These are phyloP conservation scores for Liparis tanakae DNA, from an alignment of 2,797 vertebrate species.

Conservation along the genomic window DNA sequence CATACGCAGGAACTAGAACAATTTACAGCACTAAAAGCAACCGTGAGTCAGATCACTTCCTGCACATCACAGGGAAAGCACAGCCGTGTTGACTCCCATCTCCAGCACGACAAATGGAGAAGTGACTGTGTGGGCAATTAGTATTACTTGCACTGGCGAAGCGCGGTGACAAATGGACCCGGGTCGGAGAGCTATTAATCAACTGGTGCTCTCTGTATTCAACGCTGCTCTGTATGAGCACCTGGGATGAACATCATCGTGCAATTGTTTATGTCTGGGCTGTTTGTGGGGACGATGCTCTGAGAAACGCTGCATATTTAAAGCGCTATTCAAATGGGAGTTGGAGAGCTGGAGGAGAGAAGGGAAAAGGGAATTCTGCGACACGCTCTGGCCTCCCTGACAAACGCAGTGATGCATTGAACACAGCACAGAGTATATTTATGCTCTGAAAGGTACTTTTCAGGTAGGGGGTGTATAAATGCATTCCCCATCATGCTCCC, in stretches of 20 bases:
- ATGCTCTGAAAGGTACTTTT: constrained; percentile 31
- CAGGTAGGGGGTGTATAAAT: constrained; percentile 16
- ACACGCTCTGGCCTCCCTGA: constrained; percentile 15
- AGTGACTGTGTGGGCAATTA: constrained; percentile 70
- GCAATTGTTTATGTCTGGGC: constrained; percentile 59
- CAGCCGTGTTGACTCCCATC: constrained; percentile 42
- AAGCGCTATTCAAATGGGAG: constrained; percentile 34
- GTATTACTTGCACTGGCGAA: constrained; percentile 61
- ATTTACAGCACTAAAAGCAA: constrained; percentile 25
- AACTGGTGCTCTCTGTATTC: constrained; percentile 45
- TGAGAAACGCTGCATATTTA: constrained; percentile 56
- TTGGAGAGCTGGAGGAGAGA: neutral
- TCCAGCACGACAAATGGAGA: constrained; percentile 69
- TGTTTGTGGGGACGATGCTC: constrained; percentile 27
- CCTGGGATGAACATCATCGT: constrained; percentile 71
- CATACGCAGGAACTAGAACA: constrained; percentile 18
- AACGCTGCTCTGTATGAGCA: constrained; percentile 34
- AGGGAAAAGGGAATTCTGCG: constrained; percentile 10
- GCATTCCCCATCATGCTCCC: neutral
- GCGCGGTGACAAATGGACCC: constrained; percentile 75
- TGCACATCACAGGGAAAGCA: constrained; percentile 47
- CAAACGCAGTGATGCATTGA: neutral
- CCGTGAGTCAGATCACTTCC: constrained; percentile 31
- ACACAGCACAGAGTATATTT: constrained; percentile 14
- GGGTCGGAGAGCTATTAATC: constrained; percentile 76